These are phyloP conservation scores for Seriola quinqueradiata DNA, from an alignment of 2,113 vertebrate species.

Conservation along the genomic window DNA sequence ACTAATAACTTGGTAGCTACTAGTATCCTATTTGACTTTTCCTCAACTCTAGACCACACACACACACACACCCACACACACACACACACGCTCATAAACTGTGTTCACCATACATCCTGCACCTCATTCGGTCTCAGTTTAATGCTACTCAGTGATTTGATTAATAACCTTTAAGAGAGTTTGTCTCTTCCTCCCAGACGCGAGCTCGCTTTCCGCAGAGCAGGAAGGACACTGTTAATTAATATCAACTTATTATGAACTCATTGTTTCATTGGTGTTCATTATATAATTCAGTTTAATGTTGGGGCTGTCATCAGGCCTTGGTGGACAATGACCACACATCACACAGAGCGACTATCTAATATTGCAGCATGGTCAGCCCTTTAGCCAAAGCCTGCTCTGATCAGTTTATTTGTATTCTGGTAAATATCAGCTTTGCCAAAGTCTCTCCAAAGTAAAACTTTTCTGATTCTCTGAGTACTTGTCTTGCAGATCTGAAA, in stretches of 20 bases:
- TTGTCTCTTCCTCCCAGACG: slow-evolving; percentile 37
- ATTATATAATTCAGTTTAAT: slow-evolving; percentile 35
- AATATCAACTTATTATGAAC: slow-evolving; percentile 32
- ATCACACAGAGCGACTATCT: not conserved
- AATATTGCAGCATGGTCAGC: not conserved
- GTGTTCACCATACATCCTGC: not conserved
- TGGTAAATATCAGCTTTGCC: slow-evolving; percentile 4
- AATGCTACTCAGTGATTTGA: slow-evolving; percentile 40
- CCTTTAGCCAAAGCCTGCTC: not conserved
- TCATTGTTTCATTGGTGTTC: slow-evolving; percentile 52
- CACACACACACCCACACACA: not conserved
- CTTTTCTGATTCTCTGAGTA: not conserved
- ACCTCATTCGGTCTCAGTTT: slow-evolving; percentile 16
- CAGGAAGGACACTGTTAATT: slow-evolving; percentile 58
- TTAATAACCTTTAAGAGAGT: slow-evolving; percentile 52
- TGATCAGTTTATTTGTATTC: slow-evolving; percentile 8
- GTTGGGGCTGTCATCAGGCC: slow-evolving; percentile 4
- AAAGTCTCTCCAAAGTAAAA: not conserved
- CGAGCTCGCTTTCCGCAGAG: slow-evolving; percentile 2
- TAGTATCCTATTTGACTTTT: not conserved
- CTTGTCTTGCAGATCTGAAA: not conserved
- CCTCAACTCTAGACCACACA: not conserved
- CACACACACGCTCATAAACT: not conserved
- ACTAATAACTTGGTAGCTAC: not conserved
- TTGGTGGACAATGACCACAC: not conserved